These are phyloP conservation scores for Proales similis DNA, from an alignment of 1,140 invertebrate genomes.

Conservation along the genomic window DNA sequence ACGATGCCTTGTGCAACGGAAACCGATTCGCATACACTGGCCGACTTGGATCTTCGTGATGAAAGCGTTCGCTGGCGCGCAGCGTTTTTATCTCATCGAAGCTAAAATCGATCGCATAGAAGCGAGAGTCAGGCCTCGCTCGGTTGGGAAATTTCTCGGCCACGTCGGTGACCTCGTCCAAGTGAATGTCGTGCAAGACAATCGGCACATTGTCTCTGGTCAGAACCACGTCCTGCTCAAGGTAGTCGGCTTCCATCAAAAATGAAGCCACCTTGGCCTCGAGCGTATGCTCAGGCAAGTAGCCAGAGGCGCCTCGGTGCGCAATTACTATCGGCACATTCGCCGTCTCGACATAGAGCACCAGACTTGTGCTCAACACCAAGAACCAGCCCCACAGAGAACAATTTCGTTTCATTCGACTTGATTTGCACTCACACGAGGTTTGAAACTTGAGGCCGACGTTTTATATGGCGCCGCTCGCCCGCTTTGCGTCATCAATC, in stretches of 20 bases:
- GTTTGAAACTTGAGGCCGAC: too few species aligned
- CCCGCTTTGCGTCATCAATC: too few species aligned
- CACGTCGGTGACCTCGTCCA: conserved; percentile 41
- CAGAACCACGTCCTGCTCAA: conserved; percentile 43
- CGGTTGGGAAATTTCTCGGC: conserved; percentile 13
- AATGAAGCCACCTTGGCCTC: conserved; percentile 41
- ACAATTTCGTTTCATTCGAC: too few species aligned
- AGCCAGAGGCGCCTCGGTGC: conserved; percentile 42
- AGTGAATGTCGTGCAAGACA: conserved; percentile 42
- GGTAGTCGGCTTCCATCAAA: conserved; percentile 40
- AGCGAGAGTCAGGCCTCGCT: background rate
- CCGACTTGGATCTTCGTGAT: background rate
- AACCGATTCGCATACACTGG: conserved; percentile 16
- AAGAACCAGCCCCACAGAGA: too few species aligned
- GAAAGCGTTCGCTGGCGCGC: conserved; percentile 13
- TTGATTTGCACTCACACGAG: too few species aligned
- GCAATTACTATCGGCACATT: conserved; percentile 40
- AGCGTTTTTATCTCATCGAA: conserved; percentile 20
- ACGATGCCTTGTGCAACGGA: conserved; percentile 13
- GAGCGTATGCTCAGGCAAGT: conserved; percentile 42
- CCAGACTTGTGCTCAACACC: background rate
- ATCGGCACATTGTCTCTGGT: conserved; percentile 42
- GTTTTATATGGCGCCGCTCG: too few species aligned
- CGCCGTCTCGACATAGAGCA: background rate
- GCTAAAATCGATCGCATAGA: conserved; percentile 33